These are phyloP conservation scores for Anadara kagoshimensis DNA, from an alignment of 1,140 invertebrate species.

Conservation along the genomic window DNA sequence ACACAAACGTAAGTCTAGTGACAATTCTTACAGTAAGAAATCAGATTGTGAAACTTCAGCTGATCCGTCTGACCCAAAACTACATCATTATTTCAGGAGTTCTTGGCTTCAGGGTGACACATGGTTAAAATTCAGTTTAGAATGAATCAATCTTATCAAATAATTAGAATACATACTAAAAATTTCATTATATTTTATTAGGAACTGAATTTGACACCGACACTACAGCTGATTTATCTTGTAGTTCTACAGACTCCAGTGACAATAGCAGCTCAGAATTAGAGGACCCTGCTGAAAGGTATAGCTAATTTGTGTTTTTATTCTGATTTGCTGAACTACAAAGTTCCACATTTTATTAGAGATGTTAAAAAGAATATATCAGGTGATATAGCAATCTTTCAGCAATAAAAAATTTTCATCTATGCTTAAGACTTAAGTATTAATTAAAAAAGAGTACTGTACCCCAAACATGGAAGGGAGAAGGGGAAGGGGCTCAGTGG, in stretches of 20 bases:
- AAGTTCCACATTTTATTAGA: too few relatives aligned
- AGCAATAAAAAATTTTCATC: neutral
- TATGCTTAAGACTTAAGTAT: neutral
- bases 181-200: too few relatives aligned
- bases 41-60: too few relatives aligned
- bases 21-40: too few relatives aligned
- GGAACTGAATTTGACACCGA: conserved; percentile 15
- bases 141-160: too few relatives aligned
- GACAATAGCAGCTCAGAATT: conserved; percentile 43
- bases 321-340: too few relatives aligned
- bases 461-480: neutral
- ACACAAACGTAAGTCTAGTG: too few relatives aligned
- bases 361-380: neutral
- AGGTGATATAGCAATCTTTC: neutral
- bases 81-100: too few relatives aligned
- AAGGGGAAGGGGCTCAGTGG: neutral
- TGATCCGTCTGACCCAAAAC: too few relatives aligned
- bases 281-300: conserved; percentile 54
- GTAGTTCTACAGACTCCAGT: conserved; percentile 25
- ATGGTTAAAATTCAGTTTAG: too few relatives aligned
- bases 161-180: too few relatives aligned
- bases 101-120: too few relatives aligned
- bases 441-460: neutral
- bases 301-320: conserved; percentile 15
- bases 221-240: conserved; percentile 9